These are phyloP conservation scores for Pseudococcus jackbeardsleyi DNA, from an alignment of 2,888 invertebrate genomes.

Conservation along the genomic window DNA sequence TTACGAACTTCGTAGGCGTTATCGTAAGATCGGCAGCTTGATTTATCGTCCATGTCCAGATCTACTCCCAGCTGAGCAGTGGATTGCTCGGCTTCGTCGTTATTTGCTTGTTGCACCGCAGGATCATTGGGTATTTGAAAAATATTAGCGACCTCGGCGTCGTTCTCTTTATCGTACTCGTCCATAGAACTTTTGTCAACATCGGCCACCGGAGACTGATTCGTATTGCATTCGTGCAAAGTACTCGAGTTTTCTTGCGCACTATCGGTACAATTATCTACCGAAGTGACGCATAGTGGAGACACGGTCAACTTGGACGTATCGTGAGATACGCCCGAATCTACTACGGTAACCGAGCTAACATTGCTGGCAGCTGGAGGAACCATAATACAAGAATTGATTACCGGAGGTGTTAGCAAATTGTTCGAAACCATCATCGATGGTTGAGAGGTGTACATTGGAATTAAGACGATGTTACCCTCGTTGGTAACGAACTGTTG, in stretches of 20 bases:
- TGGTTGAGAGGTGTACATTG: conserved; percentile 27
- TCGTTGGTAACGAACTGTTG: conserved; percentile 62
- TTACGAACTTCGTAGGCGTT: not conserved
- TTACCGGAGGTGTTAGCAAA: not conserved
- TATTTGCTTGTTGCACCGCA: not conserved
- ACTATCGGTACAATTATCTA: not conserved
- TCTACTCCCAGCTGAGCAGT: not conserved
- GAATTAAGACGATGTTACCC: conserved; percentile 60
- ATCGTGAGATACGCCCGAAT: not conserved
- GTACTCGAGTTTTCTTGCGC: not conserved
- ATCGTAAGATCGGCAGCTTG: conserved; percentile 26
- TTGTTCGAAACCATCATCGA: conserved; percentile 51
- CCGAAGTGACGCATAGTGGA: not conserved
- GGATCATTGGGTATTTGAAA: conserved; percentile 1
- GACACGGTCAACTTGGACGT: not conserved
- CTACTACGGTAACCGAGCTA: not conserved
- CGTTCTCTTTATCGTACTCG: conserved; percentile 57
- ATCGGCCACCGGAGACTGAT: not conserved
- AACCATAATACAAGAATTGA: conserved; percentile 53
- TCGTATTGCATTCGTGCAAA: not conserved
- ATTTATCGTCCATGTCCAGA: conserved; percentile 26
- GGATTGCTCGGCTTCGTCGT: not conserved
- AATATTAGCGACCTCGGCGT: conserved; percentile 59
- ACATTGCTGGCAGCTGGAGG: conserved; percentile 28
- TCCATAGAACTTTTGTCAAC: not conserved